Percentiles rank a stretch among this genome's conserved stretches.
These are phyloP conservation scores for Cataglyphis livida DNA, from an alignment of 2,888 invertebrate genomes.

Conservation along the genomic window DNA sequence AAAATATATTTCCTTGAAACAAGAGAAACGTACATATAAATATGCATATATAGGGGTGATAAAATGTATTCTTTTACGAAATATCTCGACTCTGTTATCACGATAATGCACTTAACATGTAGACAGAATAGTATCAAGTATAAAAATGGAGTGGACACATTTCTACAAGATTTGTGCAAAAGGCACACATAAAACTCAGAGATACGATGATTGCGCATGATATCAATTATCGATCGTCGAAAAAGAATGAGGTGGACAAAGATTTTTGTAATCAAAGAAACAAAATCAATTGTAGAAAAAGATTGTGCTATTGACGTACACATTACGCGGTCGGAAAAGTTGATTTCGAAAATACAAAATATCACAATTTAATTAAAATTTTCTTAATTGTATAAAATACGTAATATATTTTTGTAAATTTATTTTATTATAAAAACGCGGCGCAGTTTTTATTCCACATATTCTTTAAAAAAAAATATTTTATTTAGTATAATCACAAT, in stretches of 20 bases:
- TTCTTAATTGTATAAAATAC: conserved; percentile 3
- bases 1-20: conserved; percentile 42
- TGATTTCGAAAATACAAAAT: background rate
- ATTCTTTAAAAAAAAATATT: background rate
- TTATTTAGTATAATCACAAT: background rate
- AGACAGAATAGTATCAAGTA: conserved; percentile 55
- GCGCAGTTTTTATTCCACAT: background rate
- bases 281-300: conserved; percentile 9
- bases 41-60: conserved; percentile 30
- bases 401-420: background rate
- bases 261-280: background rate
- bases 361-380: conserved; percentile 15
- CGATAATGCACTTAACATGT: conserved; percentile 67
- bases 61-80: conserved; percentile 38
- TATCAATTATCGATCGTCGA: conserved; percentile 7
- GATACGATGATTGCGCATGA: conserved; percentile 47
- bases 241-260: conserved; percentile 25
- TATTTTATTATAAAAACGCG: background rate
- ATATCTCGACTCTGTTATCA: conserved; percentile 25
- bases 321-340: background rate
- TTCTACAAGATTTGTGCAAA: conserved; percentile 55
- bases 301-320: background rate
- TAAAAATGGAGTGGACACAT: conserved; percentile 68
- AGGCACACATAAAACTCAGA: conserved; percentile 40
- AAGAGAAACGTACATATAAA: conserved; percentile 41